A percentile compares a stretch with the other conserved stretches of the same genome.
Conservation (phyloP, 2,888 invertebrate species). For the Sericinus montela region DNA sequence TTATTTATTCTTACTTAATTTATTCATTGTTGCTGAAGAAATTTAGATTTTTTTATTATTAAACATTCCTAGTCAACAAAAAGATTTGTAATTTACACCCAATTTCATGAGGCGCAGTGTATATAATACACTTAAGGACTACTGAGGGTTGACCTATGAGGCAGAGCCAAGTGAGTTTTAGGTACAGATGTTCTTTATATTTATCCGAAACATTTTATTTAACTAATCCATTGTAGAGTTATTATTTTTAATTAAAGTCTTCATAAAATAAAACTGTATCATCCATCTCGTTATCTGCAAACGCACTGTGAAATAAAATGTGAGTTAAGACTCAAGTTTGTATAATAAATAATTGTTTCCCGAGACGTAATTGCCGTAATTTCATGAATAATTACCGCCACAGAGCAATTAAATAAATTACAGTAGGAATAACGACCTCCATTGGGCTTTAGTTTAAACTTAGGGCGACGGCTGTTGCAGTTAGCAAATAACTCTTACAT, state of each 20-base stretch:
- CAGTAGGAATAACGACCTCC: slow-evolving; percentile 73
- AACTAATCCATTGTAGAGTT: too few species aligned
- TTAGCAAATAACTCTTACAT: slow-evolving; percentile 45
- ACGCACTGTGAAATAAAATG: slow-evolving; percentile 73
- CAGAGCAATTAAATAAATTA: slow-evolving; percentile 80
- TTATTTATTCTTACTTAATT: too few species aligned
- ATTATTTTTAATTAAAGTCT: neutral
- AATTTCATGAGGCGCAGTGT: too few species aligned
- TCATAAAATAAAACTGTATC: slow-evolving; percentile 32
- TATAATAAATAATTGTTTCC: slow-evolving; percentile 79
- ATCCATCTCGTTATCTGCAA: slow-evolving; percentile 61
- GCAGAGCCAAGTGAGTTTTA: too few species aligned
- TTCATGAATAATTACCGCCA: slow-evolving; percentile 79
- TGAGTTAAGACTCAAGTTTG: slow-evolving; percentile 76
- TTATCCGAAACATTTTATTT: too few species aligned
- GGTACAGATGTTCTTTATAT: too few species aligned
- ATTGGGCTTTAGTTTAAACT: slow-evolving; percentile 72
- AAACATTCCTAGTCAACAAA: too few species aligned
- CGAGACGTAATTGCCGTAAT: slow-evolving; percentile 77
- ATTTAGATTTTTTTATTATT: too few species aligned
- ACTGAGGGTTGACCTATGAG: too few species aligned
- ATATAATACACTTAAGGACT: too few species aligned
- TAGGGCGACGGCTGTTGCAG: slow-evolving; percentile 65
- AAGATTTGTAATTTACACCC: too few species aligned
- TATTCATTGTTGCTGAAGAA: too few species aligned